Evolutionary conservation across 2,888 invertebrate species (phyloP), one percentile per base, ranked within the genome.

Genomic region (Germaria angustata): DNA sequence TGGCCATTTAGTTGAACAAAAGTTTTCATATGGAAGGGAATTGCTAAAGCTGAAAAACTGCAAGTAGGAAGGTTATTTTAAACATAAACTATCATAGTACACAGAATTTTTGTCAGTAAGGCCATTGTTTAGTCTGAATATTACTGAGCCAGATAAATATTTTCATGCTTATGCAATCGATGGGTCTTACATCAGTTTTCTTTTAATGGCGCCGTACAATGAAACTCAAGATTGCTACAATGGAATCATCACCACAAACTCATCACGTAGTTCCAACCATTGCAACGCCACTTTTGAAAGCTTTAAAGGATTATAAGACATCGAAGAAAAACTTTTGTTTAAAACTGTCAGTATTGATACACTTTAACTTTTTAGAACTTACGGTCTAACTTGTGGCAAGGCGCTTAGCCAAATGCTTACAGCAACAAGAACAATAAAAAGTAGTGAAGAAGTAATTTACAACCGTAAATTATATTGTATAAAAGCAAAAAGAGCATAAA

Each of bases 291-390:
- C 1, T 9, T 53, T 15, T 32, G 11, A 53, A 53, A 53, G 20
- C 17, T 57, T 57, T 36, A 4, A 46, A 36, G 55, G 20, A 65
- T 22, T 41, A 15, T 49, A 20, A 63, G 28, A 57, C 46, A 36
- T 20, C 36, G 17, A n/a, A 69, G 17, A 8, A 46, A 44, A 80
- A 72, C 59, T 79, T 79, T 79, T 79, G 51, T 66, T 79, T 36
- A 51, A 79, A 79, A 73, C 59, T 73, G 79, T 66, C 79, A 79
- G 51, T 66, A 44, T 34, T 36, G 61, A 72, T 59, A 66, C 53
- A 68, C 36, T 80, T 73, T 20, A 73, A 55, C 68, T 22, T 36
- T 72, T 65, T 39, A 57, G 34, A 41, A 9, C 34, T 51, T 22
- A 66, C 59, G 36, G 65, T 20, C 53, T 28, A 51, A 77, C 15